A percentile compares a stretch with the other conserved stretches of the same genome.
These are phyloP conservation scores for Alosa sapidissima DNA, from an alignment of 2,797 vertebrate genomes.

Conservation along the genomic window DNA sequence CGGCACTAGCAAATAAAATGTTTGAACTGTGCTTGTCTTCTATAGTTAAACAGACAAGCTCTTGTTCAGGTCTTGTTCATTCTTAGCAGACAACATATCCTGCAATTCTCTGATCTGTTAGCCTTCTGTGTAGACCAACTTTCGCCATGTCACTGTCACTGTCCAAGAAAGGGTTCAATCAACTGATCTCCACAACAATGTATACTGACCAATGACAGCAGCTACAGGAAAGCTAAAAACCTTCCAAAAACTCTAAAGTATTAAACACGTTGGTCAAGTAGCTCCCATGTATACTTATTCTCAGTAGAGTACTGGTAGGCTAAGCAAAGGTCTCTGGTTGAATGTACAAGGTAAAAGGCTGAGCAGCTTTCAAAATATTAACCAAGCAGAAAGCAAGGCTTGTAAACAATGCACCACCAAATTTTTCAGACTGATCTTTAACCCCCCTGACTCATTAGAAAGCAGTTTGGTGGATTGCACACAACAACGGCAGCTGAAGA, in stretches of 20 bases:
- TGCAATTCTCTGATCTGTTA: neutral
- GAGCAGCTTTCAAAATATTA: neutral
- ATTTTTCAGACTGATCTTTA: neutral
- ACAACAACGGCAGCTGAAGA: neutral
- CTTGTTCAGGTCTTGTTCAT: neutral
- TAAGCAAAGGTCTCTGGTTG: neutral
- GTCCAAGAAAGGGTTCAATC: neutral
- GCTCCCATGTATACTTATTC: neutral
- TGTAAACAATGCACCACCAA: neutral
- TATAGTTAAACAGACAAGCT: too few species aligned
- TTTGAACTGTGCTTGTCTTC: neutral
- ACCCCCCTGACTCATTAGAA: neutral
- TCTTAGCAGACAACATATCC: neutral
- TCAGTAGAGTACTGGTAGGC: neutral
- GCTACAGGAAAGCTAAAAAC: neutral
- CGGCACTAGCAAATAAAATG: neutral
- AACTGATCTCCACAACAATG: neutral
- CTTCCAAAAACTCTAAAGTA: neutral
- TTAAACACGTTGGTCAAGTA: neutral
- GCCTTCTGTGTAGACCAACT: neutral
- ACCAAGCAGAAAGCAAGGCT: neutral
- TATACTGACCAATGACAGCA: too few species aligned
- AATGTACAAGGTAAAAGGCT: neutral
- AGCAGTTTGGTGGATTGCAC: neutral
- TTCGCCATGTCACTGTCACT: neutral